A percentile compares a stretch with the other conserved stretches of the same genome.
phyloP scores from a whole-genome alignment of 1,140 invertebrate genomes.

The Coelopa frigida region DNA sequence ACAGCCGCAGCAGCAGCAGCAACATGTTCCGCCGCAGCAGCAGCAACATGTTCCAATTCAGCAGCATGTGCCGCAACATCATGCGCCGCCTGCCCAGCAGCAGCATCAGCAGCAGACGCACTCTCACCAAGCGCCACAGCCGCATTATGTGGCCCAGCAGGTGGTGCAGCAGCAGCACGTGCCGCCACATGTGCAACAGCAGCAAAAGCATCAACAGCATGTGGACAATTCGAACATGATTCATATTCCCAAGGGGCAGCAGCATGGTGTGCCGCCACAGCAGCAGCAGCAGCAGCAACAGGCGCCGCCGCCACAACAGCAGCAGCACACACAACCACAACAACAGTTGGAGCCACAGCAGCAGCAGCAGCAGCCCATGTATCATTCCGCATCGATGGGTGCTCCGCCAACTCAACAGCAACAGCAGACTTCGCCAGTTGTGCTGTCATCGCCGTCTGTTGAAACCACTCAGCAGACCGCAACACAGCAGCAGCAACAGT shows the following conservation, averaged over 20 bases:
- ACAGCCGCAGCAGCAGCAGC: constrained; percentile 37
- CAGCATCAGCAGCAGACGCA: constrained; percentile 41
- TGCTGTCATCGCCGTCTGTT: constrained; percentile 24
- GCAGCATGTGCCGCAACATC: constrained; percentile 17
- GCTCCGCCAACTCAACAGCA: constrained; percentile 24
- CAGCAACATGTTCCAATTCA: constrained; percentile 31
- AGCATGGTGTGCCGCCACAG: constrained; percentile 22
- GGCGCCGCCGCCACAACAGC: neutral
- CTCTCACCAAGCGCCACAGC: constrained; percentile 24
- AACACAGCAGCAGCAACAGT: constrained; percentile 19
- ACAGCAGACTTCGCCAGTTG: constrained; percentile 36
- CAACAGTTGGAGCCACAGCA: constrained; percentile 10
- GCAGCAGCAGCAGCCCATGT: constrained; percentile 20
- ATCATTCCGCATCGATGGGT: constrained; percentile 19
- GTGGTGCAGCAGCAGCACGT: constrained; percentile 36
- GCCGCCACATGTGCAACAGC: constrained; percentile 42
- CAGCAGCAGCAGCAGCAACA: constrained; percentile 24
- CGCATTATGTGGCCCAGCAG: constrained; percentile 33
- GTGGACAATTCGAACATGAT: constrained; percentile 26
- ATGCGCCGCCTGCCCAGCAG: constrained; percentile 44
- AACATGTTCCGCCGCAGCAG: constrained; percentile 36
- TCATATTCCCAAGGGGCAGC: constrained; percentile 39
- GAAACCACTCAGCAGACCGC: constrained; percentile 28
- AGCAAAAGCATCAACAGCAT: constrained; percentile 22
- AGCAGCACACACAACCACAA: constrained; percentile 2